Percentiles rank a stretch among this genome's conserved stretches.
phyloP scores from a whole-genome alignment of 2,888 invertebrate species.

The Brenthis hecate region DNA sequence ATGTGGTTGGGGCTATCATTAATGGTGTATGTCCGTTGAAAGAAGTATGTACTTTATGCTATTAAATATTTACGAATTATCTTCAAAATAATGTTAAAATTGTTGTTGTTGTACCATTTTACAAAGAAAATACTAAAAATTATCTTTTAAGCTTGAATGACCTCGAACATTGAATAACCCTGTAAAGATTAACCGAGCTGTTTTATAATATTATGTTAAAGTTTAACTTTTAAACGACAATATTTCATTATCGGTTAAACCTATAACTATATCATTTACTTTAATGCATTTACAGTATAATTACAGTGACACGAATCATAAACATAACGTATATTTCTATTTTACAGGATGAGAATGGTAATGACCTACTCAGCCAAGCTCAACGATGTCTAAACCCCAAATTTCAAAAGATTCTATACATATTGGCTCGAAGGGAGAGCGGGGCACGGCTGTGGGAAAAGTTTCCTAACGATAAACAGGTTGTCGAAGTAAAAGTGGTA shows the following conservation, averaged over 20 bases:
- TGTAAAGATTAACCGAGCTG: too few species aligned
- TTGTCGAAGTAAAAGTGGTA: constrained; percentile 85
- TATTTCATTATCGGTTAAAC: too few species aligned
- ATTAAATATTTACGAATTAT: too few species aligned
- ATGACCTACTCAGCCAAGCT: constrained; percentile 66
- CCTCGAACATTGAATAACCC: too few species aligned
- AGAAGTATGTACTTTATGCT: constrained; percentile 49
- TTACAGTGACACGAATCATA: neutral
- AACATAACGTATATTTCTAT: too few species aligned
- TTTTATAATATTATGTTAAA: too few species aligned
- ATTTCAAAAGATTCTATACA: constrained; percentile 84
- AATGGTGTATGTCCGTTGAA: constrained; percentile 69
- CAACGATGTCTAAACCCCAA: constrained; percentile 81
- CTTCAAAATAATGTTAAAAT: too few species aligned
- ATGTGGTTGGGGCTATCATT: constrained; percentile 82
- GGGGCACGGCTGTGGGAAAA: constrained; percentile 80
- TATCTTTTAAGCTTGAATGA: too few species aligned
- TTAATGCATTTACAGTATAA: neutral
- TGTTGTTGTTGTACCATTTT: too few species aligned
- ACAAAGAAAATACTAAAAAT: too few species aligned
- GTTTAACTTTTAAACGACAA: too few species aligned
- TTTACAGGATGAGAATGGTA: constrained; percentile 59
- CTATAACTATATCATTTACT: neutral
- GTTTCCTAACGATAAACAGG: constrained; percentile 78
- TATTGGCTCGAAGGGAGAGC: constrained; percentile 82